These are phyloP conservation scores for Stegodyphus mimosarum DNA, from an alignment of 1,140 invertebrate species.

Conservation along the genomic window DNA sequence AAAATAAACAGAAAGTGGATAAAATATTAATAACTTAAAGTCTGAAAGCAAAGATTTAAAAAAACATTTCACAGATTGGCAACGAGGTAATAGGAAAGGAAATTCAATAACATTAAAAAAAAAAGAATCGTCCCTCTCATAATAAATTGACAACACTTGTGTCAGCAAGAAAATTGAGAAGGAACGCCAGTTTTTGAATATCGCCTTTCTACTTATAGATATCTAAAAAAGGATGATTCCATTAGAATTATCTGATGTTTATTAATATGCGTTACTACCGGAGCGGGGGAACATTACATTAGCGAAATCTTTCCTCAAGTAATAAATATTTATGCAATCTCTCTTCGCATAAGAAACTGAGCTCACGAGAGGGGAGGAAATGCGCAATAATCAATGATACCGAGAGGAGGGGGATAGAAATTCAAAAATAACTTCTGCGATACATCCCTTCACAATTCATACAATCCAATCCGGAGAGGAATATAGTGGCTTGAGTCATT, in stretches of 20 bases:
- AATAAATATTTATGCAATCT: constrained; percentile 59
- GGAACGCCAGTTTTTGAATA: constrained; percentile 42
- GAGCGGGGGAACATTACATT: constrained; percentile 35
- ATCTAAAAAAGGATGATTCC: constrained; percentile 31
- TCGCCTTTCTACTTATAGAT: background rate
- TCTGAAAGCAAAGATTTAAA: constrained; percentile 11
- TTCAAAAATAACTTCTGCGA: constrained; percentile 19
- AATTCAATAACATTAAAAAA: background rate
- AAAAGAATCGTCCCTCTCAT: constrained; percentile 5
- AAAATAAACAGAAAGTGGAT: background rate
- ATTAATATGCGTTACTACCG: constrained; percentile 43
- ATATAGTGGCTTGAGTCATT: background rate
- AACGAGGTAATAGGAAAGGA: constrained; percentile 13
- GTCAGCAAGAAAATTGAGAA: constrained; percentile 45
- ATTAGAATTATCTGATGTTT: constrained; percentile 61
- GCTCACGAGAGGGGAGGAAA: constrained; percentile 13
- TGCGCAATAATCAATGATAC: constrained; percentile 39
- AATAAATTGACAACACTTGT: constrained; percentile 50
- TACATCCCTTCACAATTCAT: constrained; percentile 15
- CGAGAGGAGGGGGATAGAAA: constrained; percentile 14
- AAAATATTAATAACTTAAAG: background rate
- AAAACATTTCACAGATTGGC: constrained; percentile 23
- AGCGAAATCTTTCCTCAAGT: constrained; percentile 41
- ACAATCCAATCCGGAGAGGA: background rate
- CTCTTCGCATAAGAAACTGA: constrained; percentile 10